These are phyloP conservation scores for Branchinecta lynchi DNA, from an alignment of 1,140 invertebrate species.

Conservation along the genomic window DNA sequence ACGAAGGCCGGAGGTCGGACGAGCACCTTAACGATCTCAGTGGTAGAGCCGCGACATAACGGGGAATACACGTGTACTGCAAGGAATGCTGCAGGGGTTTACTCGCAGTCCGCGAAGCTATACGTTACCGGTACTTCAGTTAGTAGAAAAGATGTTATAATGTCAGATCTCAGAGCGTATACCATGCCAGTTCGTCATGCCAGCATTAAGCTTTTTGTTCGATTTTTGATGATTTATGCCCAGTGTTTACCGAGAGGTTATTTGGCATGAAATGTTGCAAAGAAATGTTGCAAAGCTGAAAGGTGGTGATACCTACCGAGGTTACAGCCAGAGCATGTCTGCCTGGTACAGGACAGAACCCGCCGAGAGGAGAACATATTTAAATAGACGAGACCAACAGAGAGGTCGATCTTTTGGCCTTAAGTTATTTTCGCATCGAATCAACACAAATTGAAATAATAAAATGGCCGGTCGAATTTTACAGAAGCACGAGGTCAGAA, in stretches of 20 bases:
- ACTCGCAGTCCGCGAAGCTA: constrained; percentile 26
- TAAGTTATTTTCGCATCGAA: too few relatives aligned
- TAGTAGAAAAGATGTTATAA: background rate
- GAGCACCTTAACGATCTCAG: constrained; percentile 26
- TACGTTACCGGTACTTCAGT: constrained; percentile 24
- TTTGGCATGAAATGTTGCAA: background rate
- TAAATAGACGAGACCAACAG: too few relatives aligned
- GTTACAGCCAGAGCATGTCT: too few relatives aligned
- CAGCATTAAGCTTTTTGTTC: background rate
- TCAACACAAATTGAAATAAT: too few relatives aligned
- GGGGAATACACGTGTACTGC: constrained; percentile 41
- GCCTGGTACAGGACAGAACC: too few relatives aligned
- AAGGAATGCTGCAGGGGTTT: constrained; percentile 29
- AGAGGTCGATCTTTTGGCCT: too few relatives aligned
- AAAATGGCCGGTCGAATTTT: too few relatives aligned
- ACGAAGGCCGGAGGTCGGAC: too few relatives aligned
- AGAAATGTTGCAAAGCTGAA: too few relatives aligned
- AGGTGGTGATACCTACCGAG: too few relatives aligned
- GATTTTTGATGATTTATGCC: background rate
- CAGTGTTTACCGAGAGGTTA: background rate
- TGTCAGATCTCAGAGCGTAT: background rate
- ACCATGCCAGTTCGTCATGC: constrained; percentile 6
- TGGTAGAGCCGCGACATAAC: constrained; percentile 25
- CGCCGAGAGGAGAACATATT: too few relatives aligned
- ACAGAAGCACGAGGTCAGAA: too few relatives aligned